These are phyloP conservation scores for Halcyon malimbica DNA, from an alignment of 2,113 vertebrate species.

Conservation along the genomic window DNA sequence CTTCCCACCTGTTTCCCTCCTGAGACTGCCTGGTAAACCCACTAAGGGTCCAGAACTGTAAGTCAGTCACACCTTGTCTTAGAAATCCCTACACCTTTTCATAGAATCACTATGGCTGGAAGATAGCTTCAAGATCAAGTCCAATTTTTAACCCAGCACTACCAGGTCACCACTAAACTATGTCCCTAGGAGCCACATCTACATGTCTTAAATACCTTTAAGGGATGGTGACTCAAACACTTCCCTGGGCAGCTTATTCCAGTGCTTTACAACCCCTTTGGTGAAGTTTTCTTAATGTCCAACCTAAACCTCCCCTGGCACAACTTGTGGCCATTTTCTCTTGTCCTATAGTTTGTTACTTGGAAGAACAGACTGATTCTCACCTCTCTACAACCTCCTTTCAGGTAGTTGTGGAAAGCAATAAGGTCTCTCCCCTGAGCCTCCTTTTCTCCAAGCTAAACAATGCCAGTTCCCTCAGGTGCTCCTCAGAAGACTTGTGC, in stretches of 20 bases:
- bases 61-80: background rate
- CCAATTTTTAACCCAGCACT: background rate
- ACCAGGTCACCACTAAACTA: background rate
- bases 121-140: background rate
- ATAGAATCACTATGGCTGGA: background rate
- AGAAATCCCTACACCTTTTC: background rate
- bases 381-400: no score
- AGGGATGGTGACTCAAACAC: background rate
- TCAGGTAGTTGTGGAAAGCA: no score
- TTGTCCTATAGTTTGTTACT: background rate
- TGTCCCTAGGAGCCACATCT: background rate
- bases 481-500: no score
- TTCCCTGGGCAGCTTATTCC: background rate
- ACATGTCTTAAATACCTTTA: background rate
- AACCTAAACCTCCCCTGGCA: background rate
- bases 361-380: background rate
- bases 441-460: no score
- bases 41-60: background rate
- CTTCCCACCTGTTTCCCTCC: background rate
- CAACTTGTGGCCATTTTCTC: background rate
- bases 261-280: background rate
- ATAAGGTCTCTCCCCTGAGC: no score
- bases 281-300: background rate
- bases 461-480: no score
- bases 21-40: background rate